Conservation (phyloP, 2,797 vertebrate species). For the Emydoidea blandingii region DNA sequence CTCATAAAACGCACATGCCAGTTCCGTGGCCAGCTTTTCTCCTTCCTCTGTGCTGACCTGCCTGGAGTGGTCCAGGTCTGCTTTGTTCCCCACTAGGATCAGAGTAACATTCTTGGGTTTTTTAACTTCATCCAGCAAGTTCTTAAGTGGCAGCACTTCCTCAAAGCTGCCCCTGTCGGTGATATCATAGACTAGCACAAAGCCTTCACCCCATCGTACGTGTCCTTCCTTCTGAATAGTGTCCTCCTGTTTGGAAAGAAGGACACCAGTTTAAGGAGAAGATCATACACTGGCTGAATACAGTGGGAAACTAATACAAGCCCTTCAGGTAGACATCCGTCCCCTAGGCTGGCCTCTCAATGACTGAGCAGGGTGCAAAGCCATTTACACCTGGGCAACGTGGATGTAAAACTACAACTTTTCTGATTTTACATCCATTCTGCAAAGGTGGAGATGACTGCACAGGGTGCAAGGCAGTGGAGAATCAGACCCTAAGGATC, state of each 20-base stretch:
- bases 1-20: slow-evolving; percentile 97
- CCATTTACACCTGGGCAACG: rapidly evolving
- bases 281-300: background rate
- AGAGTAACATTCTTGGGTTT: slow-evolving; percentile 95
- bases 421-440: background rate
- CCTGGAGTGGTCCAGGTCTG: slow-evolving; percentile 93
- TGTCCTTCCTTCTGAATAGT: slow-evolving; percentile 93
- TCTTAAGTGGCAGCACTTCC: slow-evolving; percentile 91
- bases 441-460: background rate
- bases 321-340: background rate
- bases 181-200: slow-evolving; percentile 97
- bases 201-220: slow-evolving; percentile 96
- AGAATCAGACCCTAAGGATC: background rate
- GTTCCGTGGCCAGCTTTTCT: slow-evolving; percentile 93
- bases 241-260: slow-evolving; percentile 88
- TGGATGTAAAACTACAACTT: rapidly evolving
- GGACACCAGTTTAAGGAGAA: background rate
- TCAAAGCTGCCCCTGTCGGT: slow-evolving; percentile 96
- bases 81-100: slow-evolving; percentile 97
- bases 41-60: slow-evolving; percentile 96
- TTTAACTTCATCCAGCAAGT: slow-evolving; percentile 93
- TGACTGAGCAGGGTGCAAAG: background rate
- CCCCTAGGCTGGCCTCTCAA: background rate
- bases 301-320: background rate
- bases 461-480: background rate